Conservation (phyloP, 1,140 invertebrate species). For the Caenorhabditis latens region DNA sequence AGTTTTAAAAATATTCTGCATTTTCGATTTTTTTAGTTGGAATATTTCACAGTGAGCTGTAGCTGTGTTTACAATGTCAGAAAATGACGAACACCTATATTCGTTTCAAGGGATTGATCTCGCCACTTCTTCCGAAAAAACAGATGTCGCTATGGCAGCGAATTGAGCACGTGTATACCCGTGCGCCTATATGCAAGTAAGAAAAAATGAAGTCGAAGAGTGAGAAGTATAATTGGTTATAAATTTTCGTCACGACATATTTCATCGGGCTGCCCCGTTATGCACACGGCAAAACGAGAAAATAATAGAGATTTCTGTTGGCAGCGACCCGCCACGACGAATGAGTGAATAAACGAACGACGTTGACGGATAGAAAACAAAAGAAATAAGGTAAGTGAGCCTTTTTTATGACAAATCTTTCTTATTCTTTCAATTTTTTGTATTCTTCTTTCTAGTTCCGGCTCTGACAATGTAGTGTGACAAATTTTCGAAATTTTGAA, state of each 20-base stretch:
- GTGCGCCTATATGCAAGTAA: not conserved
- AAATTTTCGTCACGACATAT: not conserved
- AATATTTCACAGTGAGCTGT: too few species aligned
- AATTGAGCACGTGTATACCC: not conserved
- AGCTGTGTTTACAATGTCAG: too few species aligned
- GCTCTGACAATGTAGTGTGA: too few species aligned
- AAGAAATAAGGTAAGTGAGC: not conserved
- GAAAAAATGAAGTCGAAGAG: not conserved
- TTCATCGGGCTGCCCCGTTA: not conserved
- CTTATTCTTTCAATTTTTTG: not conserved
- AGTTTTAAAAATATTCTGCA: too few species aligned
- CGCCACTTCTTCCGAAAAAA: not conserved
- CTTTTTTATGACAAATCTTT: not conserved
- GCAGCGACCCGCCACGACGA: not conserved
- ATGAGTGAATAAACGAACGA: constrained; percentile 36
- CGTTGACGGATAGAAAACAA: not conserved
- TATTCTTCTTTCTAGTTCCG: too few species aligned
- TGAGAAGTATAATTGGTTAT: constrained; percentile 23
- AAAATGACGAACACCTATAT: too few species aligned
- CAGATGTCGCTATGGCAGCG: constrained; percentile 7
- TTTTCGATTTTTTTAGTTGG: too few species aligned
- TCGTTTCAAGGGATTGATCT: too few species aligned
- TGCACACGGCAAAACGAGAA: not conserved
- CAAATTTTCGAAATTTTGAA: too few species aligned
- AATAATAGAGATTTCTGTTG: not conserved